These are phyloP conservation scores for Hylomyscus alleni DNA, from an alignment of 2,797 vertebrate genomes.

Conservation along the genomic window DNA sequence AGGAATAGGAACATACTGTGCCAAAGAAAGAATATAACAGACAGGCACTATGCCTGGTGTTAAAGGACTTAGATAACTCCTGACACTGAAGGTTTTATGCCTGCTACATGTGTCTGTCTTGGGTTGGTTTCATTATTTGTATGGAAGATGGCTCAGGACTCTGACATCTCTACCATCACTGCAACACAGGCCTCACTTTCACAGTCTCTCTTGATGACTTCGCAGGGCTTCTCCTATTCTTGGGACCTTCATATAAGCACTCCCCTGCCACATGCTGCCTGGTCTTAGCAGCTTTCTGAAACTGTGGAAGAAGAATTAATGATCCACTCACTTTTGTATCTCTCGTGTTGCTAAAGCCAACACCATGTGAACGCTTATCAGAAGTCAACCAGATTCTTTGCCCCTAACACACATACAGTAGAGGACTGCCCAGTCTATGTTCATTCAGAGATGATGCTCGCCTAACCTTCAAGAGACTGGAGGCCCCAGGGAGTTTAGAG, in stretches of 20 bases:
- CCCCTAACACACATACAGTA: no score
- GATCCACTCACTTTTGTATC: no score
- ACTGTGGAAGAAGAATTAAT: no score
- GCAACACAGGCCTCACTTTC: neutral
- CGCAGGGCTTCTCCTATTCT: neutral
- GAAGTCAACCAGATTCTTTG: no score
- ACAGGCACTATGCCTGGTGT: neutral
- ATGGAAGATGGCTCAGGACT: neutral
- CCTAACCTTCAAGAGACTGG: no score
- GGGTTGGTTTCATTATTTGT: neutral
- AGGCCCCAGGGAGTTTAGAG: no score
- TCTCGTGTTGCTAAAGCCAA: no score
- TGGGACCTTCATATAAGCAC: neutral
- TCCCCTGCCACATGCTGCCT: neutral
- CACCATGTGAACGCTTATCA: no score
- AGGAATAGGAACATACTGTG: neutral
- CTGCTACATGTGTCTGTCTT: neutral
- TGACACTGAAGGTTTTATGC: neutral
- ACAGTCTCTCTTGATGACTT: neutral
- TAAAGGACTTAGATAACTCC: neutral
- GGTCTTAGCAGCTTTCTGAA: no score
- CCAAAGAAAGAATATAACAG: neutral
- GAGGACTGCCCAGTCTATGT: no score
- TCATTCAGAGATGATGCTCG: no score
- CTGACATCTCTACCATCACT: neutral